Conservation (phyloP, 2,888 invertebrate genomes). For the Amblyteles armatorius region DNA sequence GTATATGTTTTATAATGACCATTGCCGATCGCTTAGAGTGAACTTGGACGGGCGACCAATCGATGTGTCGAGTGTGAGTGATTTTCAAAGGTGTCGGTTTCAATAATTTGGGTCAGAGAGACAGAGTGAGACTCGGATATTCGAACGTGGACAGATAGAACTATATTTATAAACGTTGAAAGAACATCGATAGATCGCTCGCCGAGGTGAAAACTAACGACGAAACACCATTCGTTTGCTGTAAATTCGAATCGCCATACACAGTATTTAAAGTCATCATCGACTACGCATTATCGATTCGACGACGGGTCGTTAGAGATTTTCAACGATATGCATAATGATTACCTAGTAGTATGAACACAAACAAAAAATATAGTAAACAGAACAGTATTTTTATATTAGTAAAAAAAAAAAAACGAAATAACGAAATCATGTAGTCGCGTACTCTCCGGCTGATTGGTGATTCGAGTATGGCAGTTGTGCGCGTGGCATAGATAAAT, state of each 20-base stretch:
- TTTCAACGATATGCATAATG: conserved; percentile 77
- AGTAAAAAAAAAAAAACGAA: conserved; percentile 56
- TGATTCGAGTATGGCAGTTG: conserved; percentile 54
- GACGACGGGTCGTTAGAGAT: conserved; percentile 68
- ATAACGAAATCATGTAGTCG: conserved; percentile 53
- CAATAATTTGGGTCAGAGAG: neutral
- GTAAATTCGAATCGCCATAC: conserved; percentile 67
- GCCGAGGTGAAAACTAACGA: conserved; percentile 7
- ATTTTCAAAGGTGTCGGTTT: conserved; percentile 11
- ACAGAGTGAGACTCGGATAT: neutral
- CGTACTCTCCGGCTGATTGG: conserved; percentile 58
- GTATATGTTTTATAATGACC: conserved; percentile 43
- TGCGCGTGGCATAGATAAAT: conserved; percentile 46
- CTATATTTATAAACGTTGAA: conserved; percentile 40
- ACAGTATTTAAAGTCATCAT: conserved; percentile 70
- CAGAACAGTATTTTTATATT: conserved; percentile 83
- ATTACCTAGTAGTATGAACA: conserved; percentile 70
- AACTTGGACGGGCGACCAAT: conserved; percentile 53
- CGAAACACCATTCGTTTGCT: conserved; percentile 43
- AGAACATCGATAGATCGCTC: conserved; percentile 53
- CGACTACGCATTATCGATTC: conserved; percentile 65
- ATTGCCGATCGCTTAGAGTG: conserved; percentile 26
- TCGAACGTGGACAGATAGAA: conserved; percentile 11
- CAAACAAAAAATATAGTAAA: conserved; percentile 76
- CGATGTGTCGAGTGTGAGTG: conserved; percentile 24